These are phyloP conservation scores for Mustelus asterias DNA, from an alignment of 2,113 vertebrate species.

Conservation along the genomic window DNA sequence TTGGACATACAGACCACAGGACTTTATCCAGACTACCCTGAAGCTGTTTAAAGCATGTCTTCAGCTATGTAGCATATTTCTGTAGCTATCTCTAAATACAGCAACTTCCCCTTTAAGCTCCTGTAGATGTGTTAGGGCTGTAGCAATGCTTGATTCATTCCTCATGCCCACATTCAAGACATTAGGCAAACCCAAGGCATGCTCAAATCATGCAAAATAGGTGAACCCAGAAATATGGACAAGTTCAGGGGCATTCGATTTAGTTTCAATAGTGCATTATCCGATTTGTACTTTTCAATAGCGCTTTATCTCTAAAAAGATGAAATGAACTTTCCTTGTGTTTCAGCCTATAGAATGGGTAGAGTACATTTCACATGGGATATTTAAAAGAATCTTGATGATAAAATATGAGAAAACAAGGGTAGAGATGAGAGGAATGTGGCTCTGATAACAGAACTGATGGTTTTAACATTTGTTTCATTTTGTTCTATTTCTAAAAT, in stretches of 20 bases:
- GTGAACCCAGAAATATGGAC: not conserved
- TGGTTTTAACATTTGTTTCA: not conserved
- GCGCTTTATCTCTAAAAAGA: not conserved
- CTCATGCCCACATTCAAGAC: not conserved
- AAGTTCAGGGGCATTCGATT: not conserved
- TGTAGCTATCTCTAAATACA: not conserved
- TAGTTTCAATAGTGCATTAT: not conserved
- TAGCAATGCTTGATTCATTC: not conserved
- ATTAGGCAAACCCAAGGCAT: not conserved
- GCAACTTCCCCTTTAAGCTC: not conserved
- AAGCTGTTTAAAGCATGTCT: not conserved
- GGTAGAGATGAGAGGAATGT: not conserved
- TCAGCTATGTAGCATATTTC: not conserved
- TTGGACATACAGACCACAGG: not conserved
- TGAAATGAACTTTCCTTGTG: not conserved
- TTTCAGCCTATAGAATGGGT: not conserved
- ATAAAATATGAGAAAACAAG: not conserved
- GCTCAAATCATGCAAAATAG: not conserved
- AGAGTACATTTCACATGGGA: not conserved
- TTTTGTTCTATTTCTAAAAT: not conserved
- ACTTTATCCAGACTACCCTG: not conserved
- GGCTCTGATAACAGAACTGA: not conserved
- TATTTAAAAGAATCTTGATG: not conserved
- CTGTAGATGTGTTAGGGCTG: not conserved
- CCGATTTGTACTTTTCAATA: not conserved